phyloP scores from a whole-genome alignment of 1,140 invertebrate genomes.

The Subanguina moxae region DNA sequence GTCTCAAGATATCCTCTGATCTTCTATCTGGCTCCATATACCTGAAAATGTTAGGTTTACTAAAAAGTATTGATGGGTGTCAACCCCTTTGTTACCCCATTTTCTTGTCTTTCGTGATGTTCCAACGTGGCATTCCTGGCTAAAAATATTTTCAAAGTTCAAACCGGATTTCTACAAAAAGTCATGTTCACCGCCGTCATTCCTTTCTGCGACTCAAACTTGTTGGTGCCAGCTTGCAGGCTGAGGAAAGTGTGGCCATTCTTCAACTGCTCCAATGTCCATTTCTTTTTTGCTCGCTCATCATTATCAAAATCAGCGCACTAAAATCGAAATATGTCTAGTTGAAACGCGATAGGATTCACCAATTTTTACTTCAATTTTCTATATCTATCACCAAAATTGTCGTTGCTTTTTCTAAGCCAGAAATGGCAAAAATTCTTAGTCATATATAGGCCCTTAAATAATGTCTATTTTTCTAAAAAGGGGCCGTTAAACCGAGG shows the following conservation, averaged over 20 bases:
- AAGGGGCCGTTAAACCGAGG: too few species aligned
- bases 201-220: slow-evolving; percentile 77
- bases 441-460: too few species aligned
- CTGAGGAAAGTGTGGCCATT: slow-evolving; percentile 80
- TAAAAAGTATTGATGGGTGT: slow-evolving; percentile 5
- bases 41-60: slow-evolving; percentile 21
- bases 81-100: slow-evolving; percentile 35
- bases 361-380: too few species aligned
- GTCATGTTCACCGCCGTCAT: slow-evolving; percentile 63
- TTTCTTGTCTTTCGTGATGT: slow-evolving; percentile 58
- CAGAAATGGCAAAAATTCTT: too few species aligned
- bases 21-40: slow-evolving; percentile 55
- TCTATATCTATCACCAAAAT: slow-evolving; percentile 1
- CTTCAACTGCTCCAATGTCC: slow-evolving; percentile 78
- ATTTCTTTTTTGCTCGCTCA: slow-evolving; percentile 60
- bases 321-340: neutral
- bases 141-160: neutral
- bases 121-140: slow-evolving; percentile 54
- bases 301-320: neutral
- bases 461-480: too few species aligned
- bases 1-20: slow-evolving; percentile 53
- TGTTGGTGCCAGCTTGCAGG: slow-evolving; percentile 85
- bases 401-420: too few species aligned
- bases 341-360: too few species aligned
- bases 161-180: too few species aligned